Conservation (phyloP, 2,113 vertebrate species). For the Callopanchax toddi region DNA sequence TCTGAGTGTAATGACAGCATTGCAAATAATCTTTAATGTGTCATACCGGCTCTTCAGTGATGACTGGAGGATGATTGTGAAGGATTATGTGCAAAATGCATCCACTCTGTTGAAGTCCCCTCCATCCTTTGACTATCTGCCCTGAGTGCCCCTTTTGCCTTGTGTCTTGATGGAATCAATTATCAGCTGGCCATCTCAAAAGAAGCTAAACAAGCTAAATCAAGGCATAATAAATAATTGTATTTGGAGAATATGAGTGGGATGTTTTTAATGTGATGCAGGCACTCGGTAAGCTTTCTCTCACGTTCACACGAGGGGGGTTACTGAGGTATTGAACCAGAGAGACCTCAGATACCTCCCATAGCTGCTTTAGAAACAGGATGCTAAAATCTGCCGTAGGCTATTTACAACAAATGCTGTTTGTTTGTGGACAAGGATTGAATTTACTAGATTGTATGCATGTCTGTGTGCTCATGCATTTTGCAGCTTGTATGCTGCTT, state of each 20-base stretch:
- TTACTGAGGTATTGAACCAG: constrained; percentile 70
- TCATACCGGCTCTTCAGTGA: constrained; percentile 48
- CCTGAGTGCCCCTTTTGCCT: constrained; percentile 34
- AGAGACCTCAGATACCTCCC: constrained; percentile 53
- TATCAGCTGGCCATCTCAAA: constrained; percentile 51
- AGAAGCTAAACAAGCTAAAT: constrained; percentile 48
- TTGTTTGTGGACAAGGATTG: constrained; percentile 49
- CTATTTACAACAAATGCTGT: constrained; percentile 57
- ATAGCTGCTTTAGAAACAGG: constrained; percentile 62
- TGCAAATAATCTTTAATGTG: constrained; percentile 68
- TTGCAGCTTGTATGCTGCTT: background rate
- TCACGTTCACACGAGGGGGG: constrained; percentile 25
- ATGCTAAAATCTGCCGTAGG: constrained; percentile 64
- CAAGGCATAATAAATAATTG: constrained; percentile 64
- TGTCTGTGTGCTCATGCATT: constrained; percentile 18
- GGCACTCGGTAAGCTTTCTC: constrained; percentile 22
- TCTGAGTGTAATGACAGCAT: constrained; percentile 64
- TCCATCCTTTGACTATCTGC: constrained; percentile 49
- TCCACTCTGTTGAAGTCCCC: constrained; percentile 69
- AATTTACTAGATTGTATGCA: constrained; percentile 3
- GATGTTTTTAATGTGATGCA: constrained; percentile 70
- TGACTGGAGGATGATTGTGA: constrained; percentile 65
- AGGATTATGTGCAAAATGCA: constrained; percentile 75
- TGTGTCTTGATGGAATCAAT: constrained; percentile 67
- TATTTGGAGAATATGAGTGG: constrained; percentile 52